Evolutionary conservation across 2,113 vertebrate genomes (phyloP).

Genomic region (Ammospiza nelsoni): DNA sequence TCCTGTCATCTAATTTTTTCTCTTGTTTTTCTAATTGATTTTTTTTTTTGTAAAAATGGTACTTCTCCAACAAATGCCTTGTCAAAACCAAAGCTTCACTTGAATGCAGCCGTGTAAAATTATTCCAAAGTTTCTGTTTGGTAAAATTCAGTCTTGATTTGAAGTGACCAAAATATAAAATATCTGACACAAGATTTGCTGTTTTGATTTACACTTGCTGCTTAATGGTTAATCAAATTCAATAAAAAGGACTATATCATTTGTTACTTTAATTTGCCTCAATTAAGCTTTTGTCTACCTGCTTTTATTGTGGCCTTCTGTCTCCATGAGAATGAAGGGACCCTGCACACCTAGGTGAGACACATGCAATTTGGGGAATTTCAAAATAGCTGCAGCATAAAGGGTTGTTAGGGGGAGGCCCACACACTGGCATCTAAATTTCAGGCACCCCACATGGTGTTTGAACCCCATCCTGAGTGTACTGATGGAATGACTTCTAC

Average conservation of each 20-base stretch:
- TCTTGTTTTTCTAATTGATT: not conserved
- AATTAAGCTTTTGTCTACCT: not conserved
- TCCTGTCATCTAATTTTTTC: not conserved
- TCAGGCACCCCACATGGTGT: not conserved
- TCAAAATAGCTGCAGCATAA: not conserved
- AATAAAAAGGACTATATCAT: accelerated
- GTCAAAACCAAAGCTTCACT: not conserved
- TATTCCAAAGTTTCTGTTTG: not conserved
- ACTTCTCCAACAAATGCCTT: not conserved
- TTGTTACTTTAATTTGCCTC: not conserved
- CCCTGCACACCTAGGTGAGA: not conserved
- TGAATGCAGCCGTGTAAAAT: not conserved
- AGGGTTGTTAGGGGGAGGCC: not conserved
- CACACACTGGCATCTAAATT: not conserved
- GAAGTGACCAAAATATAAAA: not conserved
- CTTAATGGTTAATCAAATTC: not conserved
- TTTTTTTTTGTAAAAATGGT: not conserved
- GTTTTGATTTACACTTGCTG: not conserved
- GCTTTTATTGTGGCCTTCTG: not conserved
- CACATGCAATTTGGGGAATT: not conserved
- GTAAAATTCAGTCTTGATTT: not conserved
- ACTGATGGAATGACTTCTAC: not conserved
- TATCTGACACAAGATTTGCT: not conserved
- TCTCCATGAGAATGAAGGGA: not conserved
- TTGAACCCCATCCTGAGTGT: not conserved